Evolutionary conservation across 2,113 vertebrate species (phyloP).

Genomic region (Brienomyrus longianalis): DNA sequence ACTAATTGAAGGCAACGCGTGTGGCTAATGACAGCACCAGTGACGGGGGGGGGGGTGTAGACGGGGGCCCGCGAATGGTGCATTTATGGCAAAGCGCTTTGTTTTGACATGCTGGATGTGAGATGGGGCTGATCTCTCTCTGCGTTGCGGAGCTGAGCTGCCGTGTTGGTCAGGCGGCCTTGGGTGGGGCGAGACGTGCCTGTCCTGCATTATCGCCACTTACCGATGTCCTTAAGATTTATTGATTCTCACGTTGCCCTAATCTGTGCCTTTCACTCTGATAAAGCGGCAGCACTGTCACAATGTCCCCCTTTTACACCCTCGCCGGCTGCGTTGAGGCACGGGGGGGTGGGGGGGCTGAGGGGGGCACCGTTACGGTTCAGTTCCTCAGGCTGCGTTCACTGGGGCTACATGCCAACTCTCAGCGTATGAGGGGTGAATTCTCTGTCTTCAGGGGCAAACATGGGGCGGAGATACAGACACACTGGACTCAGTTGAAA

Average conservation of each 20-base stretch:
- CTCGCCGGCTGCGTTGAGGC: neutral
- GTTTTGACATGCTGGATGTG: slow-evolving; percentile 38
- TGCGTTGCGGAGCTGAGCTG: neutral
- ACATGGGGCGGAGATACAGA: neutral
- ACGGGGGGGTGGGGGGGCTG: neutral
- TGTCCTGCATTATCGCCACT: neutral
- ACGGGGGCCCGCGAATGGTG: slow-evolving; percentile 40
- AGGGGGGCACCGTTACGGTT: neutral
- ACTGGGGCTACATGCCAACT: neutral
- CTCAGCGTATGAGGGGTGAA: neutral
- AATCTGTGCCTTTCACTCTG: neutral
- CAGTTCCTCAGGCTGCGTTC: neutral
- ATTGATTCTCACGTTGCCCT: neutral
- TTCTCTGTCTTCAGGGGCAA: neutral
- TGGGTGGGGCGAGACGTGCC: neutral
- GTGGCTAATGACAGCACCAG: slow-evolving; percentile 38
- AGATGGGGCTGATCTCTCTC: slow-evolving; percentile 14
- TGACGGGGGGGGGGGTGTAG: slow-evolving; percentile 31
- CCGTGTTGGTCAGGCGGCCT: slow-evolving; percentile 53
- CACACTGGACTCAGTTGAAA: neutral
- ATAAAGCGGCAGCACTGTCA: neutral
- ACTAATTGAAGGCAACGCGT: slow-evolving; percentile 48
- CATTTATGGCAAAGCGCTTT: slow-evolving; percentile 26
- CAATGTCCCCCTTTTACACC: neutral
- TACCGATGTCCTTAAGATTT: neutral